phyloP scores from a whole-genome alignment of 1,140 invertebrate genomes.

The Pollicipes pollicipes region DNA sequence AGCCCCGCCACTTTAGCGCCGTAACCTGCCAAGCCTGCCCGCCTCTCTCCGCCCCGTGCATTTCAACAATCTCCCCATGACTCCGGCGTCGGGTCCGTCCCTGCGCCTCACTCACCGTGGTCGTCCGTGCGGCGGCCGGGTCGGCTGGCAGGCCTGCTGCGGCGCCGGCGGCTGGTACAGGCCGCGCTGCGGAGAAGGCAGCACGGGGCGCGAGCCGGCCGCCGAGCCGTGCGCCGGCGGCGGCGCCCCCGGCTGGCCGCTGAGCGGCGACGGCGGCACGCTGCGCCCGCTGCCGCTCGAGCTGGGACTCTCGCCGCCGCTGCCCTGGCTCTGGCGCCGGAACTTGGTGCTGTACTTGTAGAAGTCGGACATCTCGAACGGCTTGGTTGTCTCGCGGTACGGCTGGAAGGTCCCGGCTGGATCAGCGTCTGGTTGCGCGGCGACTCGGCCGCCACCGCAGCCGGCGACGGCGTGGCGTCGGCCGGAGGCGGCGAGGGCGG shows the following conservation, averaged over 20 bases:
- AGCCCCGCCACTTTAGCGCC: too few species aligned
- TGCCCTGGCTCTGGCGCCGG: constrained; percentile 36
- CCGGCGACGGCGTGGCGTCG: constrained; percentile 11
- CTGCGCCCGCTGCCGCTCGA: constrained; percentile 9
- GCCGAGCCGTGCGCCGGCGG: not conserved
- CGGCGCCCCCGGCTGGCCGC: not conserved
- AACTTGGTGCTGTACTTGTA: constrained; percentile 93
- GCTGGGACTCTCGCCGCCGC: constrained; percentile 7
- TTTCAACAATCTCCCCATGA: too few species aligned
- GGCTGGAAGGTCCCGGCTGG: constrained; percentile 74
- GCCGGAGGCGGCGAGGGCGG: constrained; percentile 2
- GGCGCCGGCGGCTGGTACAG: not conserved
- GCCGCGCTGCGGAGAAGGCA: not conserved
- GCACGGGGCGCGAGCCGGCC: constrained; percentile 1
- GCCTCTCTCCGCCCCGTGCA: too few species aligned
- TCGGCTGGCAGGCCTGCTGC: constrained; percentile 3
- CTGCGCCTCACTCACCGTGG: too few species aligned
- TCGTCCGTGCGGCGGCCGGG: too few species aligned
- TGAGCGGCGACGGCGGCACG: constrained; percentile 9
- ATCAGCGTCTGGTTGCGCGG: constrained; percentile 54
- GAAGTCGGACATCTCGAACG: constrained; percentile 91
- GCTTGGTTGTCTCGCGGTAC: constrained; percentile 82
- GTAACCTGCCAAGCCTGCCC: too few species aligned
- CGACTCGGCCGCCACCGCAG: not conserved
- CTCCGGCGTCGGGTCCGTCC: too few species aligned